Evolutionary conservation across 2,797 vertebrate species (phyloP).

Genomic region (Mycteria americana): DNA sequence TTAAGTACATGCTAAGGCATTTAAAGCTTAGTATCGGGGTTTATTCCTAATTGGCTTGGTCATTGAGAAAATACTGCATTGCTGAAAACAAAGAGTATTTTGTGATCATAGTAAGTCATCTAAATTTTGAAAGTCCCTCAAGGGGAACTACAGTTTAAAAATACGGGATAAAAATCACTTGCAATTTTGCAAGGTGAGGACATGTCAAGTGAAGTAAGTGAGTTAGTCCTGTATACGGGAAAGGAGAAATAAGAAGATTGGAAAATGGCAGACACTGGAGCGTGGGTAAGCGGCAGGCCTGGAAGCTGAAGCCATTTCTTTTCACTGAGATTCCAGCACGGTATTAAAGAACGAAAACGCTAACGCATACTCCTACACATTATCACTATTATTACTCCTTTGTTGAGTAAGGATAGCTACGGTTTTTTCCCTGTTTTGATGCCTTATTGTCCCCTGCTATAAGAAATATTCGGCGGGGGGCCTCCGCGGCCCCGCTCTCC

Average conservation of each 20-base stretch:
- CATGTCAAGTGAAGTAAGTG: neutral
- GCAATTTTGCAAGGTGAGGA: neutral
- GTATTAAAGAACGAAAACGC: neutral
- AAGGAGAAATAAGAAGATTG: neutral
- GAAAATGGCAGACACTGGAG: neutral
- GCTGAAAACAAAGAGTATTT: neutral
- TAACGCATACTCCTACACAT: neutral
- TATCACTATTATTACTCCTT: no score
- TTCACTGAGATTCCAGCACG: neutral
- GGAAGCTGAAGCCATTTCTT: neutral
- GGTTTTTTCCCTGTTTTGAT: neutral
- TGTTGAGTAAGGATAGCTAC: neutral
- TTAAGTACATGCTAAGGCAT: neutral
- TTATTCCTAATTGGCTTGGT: neutral
- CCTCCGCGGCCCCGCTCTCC: no score
- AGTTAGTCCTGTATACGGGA: no score
- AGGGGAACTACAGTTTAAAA: neutral
- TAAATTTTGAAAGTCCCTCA: neutral
- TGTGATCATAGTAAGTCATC: neutral
- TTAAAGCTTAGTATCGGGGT: neutral
- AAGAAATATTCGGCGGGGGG: rapidly evolving
- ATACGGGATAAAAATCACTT: neutral
- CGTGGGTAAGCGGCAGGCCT: rapidly evolving
- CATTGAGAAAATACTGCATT: neutral
- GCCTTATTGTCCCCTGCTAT: neutral